A percentile compares a stretch with the other conserved stretches of the same genome.
phyloP scores from a whole-genome alignment of 2,797 vertebrate species.

The Catharus ustulatus region DNA sequence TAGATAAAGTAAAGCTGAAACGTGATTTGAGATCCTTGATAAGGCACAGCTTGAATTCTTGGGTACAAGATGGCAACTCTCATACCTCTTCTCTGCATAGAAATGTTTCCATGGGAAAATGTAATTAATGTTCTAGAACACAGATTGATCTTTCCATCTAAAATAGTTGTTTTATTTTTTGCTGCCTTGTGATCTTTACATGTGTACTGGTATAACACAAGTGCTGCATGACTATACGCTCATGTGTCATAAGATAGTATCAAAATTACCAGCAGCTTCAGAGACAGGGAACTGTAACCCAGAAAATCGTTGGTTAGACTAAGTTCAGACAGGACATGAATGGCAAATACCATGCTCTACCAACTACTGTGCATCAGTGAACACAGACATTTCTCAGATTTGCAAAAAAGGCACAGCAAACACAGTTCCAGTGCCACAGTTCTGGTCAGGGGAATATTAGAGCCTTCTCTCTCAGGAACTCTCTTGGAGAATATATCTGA shows the following conservation, averaged over 20 bases:
- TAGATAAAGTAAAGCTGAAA: not conserved
- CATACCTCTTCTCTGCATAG: not conserved
- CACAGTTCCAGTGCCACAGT: not conserved
- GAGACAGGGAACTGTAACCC: not conserved
- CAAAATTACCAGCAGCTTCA: not conserved
- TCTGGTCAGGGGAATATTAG: not conserved
- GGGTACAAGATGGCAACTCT: not conserved
- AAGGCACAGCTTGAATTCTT: not conserved
- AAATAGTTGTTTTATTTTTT: not conserved
- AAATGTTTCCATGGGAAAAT: not conserved
- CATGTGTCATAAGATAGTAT: not conserved
- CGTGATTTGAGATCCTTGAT: not conserved
- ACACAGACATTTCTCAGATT: not conserved
- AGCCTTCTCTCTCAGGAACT: not conserved
- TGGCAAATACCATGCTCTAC: not conserved
- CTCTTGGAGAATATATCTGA: slow-evolving; percentile 15
- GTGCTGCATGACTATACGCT: not conserved
- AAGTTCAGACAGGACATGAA: not conserved
- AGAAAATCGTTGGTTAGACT: not conserved
- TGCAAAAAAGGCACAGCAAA: not conserved
- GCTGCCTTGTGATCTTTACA: not conserved
- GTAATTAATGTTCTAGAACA: not conserved
- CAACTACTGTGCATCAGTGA: not conserved
- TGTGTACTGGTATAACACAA: not conserved
- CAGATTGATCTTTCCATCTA: not conserved